Conservation (phyloP, 2,797 vertebrate species). For the Brachyalestes nurse region DNA sequence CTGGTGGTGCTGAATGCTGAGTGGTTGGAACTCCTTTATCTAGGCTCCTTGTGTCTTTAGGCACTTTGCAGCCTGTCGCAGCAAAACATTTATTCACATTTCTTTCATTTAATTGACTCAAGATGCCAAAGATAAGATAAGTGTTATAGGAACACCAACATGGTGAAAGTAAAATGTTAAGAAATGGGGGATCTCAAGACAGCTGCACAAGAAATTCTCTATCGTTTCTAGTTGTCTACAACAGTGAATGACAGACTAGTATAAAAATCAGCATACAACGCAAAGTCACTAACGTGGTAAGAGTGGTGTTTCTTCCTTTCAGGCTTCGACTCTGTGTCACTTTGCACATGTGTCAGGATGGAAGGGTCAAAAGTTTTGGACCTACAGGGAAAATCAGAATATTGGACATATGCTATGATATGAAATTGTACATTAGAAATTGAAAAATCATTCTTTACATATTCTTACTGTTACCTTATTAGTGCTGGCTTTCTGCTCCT, state of each 20-base stretch:
- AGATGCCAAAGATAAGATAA: no score
- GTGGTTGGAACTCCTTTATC: no score
- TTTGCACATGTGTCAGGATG: conserved; percentile 73
- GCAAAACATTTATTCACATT: no score
- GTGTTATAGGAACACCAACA: no score
- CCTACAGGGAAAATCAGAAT: conserved; percentile 16
- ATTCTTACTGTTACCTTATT: conserved; percentile 63
- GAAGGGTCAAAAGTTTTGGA: conserved; percentile 85
- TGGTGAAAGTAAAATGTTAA: no score
- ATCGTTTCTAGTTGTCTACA: background rate
- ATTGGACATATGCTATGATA: no score
- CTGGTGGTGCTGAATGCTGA: no score
- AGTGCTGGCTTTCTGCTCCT: conserved; percentile 64
- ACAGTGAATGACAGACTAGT: background rate
- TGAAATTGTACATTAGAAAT: background rate
- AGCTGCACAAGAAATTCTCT: background rate
- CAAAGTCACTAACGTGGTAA: conserved; percentile 80
- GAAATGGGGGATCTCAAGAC: no score
- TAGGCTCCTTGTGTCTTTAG: no score
- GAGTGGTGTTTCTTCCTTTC: conserved; percentile 89
- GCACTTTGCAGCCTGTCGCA: no score
- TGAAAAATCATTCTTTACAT: background rate
- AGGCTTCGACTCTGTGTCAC: conserved; percentile 81
- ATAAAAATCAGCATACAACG: background rate
- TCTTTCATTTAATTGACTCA: no score